Base-by-base conservation (phyloP, 1,140 invertebrate species). In the Caenorhabditis brenneri region DNA sequence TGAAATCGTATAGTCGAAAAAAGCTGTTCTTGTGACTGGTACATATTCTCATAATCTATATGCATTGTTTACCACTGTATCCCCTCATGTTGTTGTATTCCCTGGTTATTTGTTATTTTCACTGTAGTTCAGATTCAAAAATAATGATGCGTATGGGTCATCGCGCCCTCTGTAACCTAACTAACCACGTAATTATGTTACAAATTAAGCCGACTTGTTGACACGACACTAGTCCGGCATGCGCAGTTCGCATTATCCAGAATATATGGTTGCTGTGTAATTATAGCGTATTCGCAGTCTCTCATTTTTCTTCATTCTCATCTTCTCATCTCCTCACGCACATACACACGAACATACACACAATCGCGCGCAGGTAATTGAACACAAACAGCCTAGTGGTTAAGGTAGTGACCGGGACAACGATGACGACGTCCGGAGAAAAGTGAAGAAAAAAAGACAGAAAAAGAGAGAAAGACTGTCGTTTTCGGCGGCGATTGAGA, bases 351-450 rank as follows among this genome's bases (percentile, higher is more conserved):
- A 42, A 74, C 36, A 74, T 42, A 39, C 65, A 74, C 65, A 74
- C 33, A 74, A 55, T 5, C n/a, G 65, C 65, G 22, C 33, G 65
- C 65, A 42, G 65, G 65, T 74, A 74, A 74, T 74, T 74, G 65
- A 74, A 74, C 65, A 74, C 65, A 74, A 74, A 74, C 65, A 74
- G 65, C 65, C 33, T 74, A 24, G 65, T 42, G 65, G 65, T 74
- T 74, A 74, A 74, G 65, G 65, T 42, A 74, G 65, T 74, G 65
- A 74, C 65, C 65, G 65, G 65, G 65, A 46, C 65, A 74, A 74
- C 65, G 65, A 74, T 74, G 65, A 74, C 65, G 65, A 74, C 65
- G 36, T 74, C 65, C 65, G 65, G 65, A 74, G 65, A 22, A 74
- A 74, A 74, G 33, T 74, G 65, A 74, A 42, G 65, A 29, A 42